Base-by-base conservation (phyloP, 1,140 invertebrate genomes). In the Eriosoma lanigerum region DNA sequence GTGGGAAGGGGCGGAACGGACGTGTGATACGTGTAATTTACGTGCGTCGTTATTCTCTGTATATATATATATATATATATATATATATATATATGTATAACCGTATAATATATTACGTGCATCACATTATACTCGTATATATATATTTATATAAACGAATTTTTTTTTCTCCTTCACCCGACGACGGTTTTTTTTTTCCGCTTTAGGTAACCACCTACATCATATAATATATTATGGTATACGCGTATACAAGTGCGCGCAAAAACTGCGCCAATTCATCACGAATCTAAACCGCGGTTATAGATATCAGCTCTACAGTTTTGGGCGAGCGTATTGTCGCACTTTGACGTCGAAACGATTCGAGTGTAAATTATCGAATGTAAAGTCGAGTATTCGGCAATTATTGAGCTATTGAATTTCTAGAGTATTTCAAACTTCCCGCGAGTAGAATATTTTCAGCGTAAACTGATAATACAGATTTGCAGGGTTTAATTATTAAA, bases 11-110 rank as follows among this genome's bases (percentile, higher is more conserved):
- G 50, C 8, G n/a, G 3, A 56, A 52, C 70, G 52, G 72, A 76
- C 52, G 72, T 76, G 72, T 76, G 75, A 78, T 60, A 60, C 75
- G 75, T 78, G 75, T 78, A 78, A 78, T 78, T 78, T 78, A 78
- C 75, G 75, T 29, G 54, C 56, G 56, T 56, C 56, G 52, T 46
- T 62, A 46, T 78, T n/a, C 32, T 58, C 26, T 3, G 3, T 19
- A n/a, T 21, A 38, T 19, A 44, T 6, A 44, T 66, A 66, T 66
- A 66, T n/a, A n/a, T 44, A 66, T 66, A 66, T 38, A 64, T 38
- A 38, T 64, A 64, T 48, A 62, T 32, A 32, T 32, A 62, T 32
- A 60, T 4, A 32, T 8, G 9, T 24, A 62, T 24, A 29, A 32
- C 21, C 58, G 58, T 26, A 29, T 60, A 26, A 58, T 32, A 38